Percentiles rank a stretch among this genome's conserved stretches.
phyloP scores from a whole-genome alignment of 2,888 invertebrate species.

The Adelognathus sp. region DNA sequence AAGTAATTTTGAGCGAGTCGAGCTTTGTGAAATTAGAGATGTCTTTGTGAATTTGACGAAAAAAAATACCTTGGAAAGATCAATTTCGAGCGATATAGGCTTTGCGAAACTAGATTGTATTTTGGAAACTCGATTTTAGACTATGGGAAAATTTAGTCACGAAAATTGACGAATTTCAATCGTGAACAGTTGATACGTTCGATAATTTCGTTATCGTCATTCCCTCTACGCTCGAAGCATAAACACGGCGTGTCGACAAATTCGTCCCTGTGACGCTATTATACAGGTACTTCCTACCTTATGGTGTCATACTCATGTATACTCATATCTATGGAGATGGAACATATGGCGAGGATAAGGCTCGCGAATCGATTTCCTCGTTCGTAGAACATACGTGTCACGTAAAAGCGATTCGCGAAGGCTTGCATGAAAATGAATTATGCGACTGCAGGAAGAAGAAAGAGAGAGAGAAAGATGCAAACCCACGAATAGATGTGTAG shows the following conservation, averaged over 20 bases:
- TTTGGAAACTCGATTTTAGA: too few species aligned
- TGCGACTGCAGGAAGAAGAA: conserved; percentile 36
- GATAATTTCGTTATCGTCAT: neutral
- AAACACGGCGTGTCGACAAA: neutral
- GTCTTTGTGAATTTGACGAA: too few species aligned
- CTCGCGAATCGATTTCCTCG: conserved; percentile 47
- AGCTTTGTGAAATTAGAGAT: too few species aligned
- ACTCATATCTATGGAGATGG: neutral
- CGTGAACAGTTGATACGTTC: neutral
- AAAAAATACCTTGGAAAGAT: too few species aligned
- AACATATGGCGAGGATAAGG: conserved; percentile 15
- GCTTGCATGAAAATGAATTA: conserved; percentile 52
- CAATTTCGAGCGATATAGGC: too few species aligned
- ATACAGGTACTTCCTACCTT: neutral
- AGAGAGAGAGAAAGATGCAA: neutral
- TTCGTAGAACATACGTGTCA: conserved; percentile 47
- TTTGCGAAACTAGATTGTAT: too few species aligned
- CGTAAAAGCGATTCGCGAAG: conserved; percentile 51
- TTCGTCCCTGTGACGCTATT: neutral
- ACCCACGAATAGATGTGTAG: neutral
- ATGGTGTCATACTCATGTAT: neutral
- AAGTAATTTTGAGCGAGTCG: too few species aligned
- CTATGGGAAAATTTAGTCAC: too few species aligned
- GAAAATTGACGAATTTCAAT: too few species aligned
- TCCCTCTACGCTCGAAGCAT: neutral